Base-by-base conservation (phyloP, 2,888 invertebrate genomes). In the Trileptium ribeirensis region DNA sequence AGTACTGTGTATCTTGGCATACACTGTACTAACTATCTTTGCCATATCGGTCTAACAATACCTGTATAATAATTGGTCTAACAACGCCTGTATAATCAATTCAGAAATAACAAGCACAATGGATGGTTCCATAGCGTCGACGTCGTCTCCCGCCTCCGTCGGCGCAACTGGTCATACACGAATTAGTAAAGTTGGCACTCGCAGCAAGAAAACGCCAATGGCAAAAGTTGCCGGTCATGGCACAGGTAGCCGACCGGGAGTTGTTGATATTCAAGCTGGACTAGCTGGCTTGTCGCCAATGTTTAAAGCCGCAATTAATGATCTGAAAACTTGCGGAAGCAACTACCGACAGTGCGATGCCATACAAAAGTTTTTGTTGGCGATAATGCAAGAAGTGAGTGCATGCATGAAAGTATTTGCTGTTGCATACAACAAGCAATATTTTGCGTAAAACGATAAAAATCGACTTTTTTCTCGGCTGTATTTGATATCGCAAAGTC, bases 281-380 rank as follows among this genome's bases (percentile, higher is more conserved):
- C 24, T 51, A 24, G 51, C 51, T 51, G 51, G 51, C 51, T 24
- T 51, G 51, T 51, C 51, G 24, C 51, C 51, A 24, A 51, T 51
- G 24, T 70, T 70, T 70, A 70, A 70, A 36, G 36, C 39, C 33
- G 2, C 77, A 74, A 70, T 79, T 79, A 51, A 80, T 29, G 37
- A 81, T 51, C 19, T 81, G 1, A 79, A 79, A 40, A 81, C 51
- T n/a, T 67, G 36, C n/a, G 36, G 31, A 24, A 79, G 67, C 34
- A 39, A 64, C 51, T 79, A 81, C 39, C 29, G 36, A 39, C 81
- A 81, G 31, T 80, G 81, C 79, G 79, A 78, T 24, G 81, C 79
- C 15, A 51, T 81, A 79, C 79, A 81, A 37, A 78, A 37, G n/a
- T 67, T 81, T 39, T 37, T 81, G 19, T 39, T 80, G 19, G 81